Percentiles rank a stretch among this genome's conserved stretches.
phyloP scores from a whole-genome alignment of 1,140 invertebrate genomes.

The Rhynchophorus ferrugineus region DNA sequence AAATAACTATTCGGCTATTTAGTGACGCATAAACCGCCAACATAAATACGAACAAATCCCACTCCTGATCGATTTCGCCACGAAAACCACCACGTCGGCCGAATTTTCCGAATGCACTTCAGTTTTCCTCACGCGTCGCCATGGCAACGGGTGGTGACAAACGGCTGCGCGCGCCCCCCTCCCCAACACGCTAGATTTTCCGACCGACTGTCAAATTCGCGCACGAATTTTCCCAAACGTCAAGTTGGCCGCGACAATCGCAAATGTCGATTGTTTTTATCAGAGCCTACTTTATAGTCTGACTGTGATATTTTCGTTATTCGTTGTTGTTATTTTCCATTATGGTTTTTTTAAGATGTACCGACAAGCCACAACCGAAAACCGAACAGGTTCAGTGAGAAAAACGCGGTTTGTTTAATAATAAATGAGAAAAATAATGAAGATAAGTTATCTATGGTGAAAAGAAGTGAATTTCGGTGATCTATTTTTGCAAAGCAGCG shows the following conservation, averaged over 20 bases:
- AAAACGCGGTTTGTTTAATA: background rate
- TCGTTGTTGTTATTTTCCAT: conserved; percentile 7
- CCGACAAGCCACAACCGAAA: no score
- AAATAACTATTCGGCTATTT: no score
- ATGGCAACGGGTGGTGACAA: conserved; percentile 16
- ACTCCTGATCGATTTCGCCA: background rate
- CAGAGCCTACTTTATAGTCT: conserved; percentile 13
- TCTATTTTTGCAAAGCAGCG: conserved; percentile 15
- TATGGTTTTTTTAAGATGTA: background rate
- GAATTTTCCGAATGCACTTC: background rate
- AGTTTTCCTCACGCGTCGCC: conserved; percentile 9
- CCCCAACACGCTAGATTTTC: conserved; percentile 10
- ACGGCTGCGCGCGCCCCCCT: conserved; percentile 9
- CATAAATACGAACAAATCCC: no score
- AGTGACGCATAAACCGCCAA: no score
- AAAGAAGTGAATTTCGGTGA: conserved; percentile 13
- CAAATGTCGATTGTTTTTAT: conserved; percentile 17
- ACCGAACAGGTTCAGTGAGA: background rate
- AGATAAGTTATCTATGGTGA: conserved; percentile 5
- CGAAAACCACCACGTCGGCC: background rate
- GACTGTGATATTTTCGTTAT: conserved; percentile 15
- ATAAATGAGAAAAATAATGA: background rate
- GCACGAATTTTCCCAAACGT: conserved; percentile 18
- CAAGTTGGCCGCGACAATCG: conserved; percentile 20
- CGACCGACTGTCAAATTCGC: conserved; percentile 16